Evolutionary conservation across 2,888 invertebrate species (phyloP), one percentile per base, ranked within the genome.

Genomic region (Amaurobius ferox): DNA sequence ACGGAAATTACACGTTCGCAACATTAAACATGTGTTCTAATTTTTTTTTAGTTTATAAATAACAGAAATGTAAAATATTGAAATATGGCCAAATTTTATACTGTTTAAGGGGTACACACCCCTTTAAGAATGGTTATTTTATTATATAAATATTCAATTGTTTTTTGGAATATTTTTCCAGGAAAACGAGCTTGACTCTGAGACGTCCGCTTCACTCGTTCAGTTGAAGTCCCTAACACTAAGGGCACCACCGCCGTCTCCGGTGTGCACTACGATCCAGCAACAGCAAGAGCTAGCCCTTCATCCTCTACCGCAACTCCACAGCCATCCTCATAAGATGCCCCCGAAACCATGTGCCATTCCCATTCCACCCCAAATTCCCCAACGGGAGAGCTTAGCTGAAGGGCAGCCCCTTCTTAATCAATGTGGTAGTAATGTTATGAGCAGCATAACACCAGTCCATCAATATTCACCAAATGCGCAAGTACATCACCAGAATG

Each of bases 171-270:
- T n/a, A n/a, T n/a, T n/a, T n/a, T n/a, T n/a, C n/a, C 62, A 76
- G 72, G 64, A 86, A 67, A 68, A 26, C 6, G 35, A 68, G 0
- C 26, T 70, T n/a, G 86, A 86, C 23, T 6, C 29, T 13, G 64
- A 74, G 35, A 13, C 68, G 26, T 23, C 26, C n/a, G 28, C 85
- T 2, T 40, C 72, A n/a, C 44, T 66, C 19, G 61, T 48, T 26
- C 32, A 70, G 13, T 29, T 71, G 32, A 85, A 85, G 30, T 26
- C 74, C 2, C 13, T 71, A 23, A 39, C 74, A 2, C 32, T 86
- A 16, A 73, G 64, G 29, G 79, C 86, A 13, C 86, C 86, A 6
- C 86, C 86, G 1, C 86, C 86, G 5, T 79, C 86, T 5, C 86
- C 86, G 30, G 79, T 76, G 2, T 86, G 86, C 16, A 72, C 72